Conservation (phyloP, 2,113 vertebrate genomes). For the Peromyscus polionotus region DNA sequence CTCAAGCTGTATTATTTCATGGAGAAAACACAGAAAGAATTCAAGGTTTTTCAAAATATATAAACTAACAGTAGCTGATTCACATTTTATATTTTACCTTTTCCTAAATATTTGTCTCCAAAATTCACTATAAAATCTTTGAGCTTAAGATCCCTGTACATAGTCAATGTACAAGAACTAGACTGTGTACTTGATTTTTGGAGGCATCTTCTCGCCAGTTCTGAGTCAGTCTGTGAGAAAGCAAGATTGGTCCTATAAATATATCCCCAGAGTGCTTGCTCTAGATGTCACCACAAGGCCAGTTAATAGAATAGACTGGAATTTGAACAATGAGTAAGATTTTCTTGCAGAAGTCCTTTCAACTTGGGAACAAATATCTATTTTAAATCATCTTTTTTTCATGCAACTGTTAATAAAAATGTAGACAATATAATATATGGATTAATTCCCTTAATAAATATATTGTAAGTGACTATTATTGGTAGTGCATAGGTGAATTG, state of each 20-base stretch:
- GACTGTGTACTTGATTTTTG: neutral
- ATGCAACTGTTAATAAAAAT: neutral
- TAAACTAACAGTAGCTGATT: neutral
- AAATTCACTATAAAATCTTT: neutral
- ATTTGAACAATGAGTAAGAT: constrained; percentile 30
- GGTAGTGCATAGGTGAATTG: neutral
- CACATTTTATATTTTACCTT: neutral
- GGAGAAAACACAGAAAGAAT: neutral
- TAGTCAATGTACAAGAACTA: neutral
- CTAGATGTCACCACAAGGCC: neutral
- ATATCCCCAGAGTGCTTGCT: neutral
- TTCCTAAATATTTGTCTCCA: neutral
- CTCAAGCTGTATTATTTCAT: neutral
- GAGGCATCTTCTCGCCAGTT: neutral
- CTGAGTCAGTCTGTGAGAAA: neutral
- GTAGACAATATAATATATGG: neutral
- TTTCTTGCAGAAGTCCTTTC: neutral
- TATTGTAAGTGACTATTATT: neutral
- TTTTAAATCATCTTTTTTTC: constrained; percentile 8
- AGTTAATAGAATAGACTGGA: neutral
- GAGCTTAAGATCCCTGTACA: neutral
- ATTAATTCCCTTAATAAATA: neutral
- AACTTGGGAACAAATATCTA: neutral
- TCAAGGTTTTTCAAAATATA: neutral
- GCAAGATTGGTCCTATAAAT: neutral